These are phyloP conservation scores for Buathra laborator DNA, from an alignment of 2,888 invertebrate genomes.

Conservation along the genomic window DNA sequence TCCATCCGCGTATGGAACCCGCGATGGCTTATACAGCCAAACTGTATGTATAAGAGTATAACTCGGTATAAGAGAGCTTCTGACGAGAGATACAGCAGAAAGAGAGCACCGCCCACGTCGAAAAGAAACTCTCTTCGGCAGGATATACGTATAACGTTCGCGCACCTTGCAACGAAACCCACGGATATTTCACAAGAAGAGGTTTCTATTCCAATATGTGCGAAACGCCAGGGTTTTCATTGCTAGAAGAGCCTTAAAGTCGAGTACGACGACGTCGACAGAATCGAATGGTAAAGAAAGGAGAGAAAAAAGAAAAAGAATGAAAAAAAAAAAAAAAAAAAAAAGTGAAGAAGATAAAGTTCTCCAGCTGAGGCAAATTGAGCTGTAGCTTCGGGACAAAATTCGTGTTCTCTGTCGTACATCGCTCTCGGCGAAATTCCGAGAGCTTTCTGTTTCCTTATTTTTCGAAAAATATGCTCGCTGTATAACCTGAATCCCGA, in stretches of 20 bases:
- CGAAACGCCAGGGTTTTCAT: conserved; percentile 57
- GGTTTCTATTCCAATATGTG: conserved; percentile 67
- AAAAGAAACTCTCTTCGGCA: conserved; percentile 41
- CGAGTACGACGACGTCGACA: conserved; percentile 24
- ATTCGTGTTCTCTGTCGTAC: conserved; percentile 29
- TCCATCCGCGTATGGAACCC: background rate
- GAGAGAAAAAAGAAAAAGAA: background rate
- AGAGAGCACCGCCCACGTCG: conserved; percentile 33
- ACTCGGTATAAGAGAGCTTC: conserved; percentile 30
- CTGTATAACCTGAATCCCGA: background rate
- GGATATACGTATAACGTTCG: conserved; percentile 30
- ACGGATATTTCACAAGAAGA: conserved; percentile 43
- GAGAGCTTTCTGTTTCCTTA: background rate
- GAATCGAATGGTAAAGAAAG: conserved; percentile 29
- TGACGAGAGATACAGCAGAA: conserved; percentile 1
- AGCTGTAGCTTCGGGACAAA: conserved; percentile 27
- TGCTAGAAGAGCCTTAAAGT: conserved; percentile 42
- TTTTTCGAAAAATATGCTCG: background rate
- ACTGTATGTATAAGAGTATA: background rate
- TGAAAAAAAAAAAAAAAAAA: background rate
- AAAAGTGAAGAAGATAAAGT: background rate
- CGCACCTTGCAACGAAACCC: conserved; percentile 27
- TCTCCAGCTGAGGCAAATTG: conserved; percentile 40
- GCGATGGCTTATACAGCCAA: conserved; percentile 10
- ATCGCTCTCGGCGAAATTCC: background rate